Conservation (phyloP, 2,888 invertebrate species). For the Monoplex corrugatus region DNA sequence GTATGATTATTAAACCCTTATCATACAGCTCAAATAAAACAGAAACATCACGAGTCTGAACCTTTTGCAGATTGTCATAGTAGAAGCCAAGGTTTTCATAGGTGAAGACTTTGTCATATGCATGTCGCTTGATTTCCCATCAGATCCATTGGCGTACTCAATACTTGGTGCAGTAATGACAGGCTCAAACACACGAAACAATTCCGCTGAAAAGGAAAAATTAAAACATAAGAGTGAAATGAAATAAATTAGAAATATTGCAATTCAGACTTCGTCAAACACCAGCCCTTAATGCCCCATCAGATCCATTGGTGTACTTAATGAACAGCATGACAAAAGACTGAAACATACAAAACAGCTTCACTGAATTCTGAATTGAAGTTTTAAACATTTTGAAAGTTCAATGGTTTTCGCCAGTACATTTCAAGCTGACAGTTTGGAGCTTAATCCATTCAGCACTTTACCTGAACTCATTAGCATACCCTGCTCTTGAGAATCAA, state of each 20-base stretch:
- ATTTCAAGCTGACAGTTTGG: no score
- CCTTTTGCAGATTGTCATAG: conserved; percentile 67
- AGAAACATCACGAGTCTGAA: no score
- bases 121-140: conserved; percentile 71
- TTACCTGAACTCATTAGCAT: no score
- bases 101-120: conserved; percentile 70
- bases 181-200: conserved; percentile 75
- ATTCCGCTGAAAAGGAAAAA: conserved; percentile 64
- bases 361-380: conserved; percentile 72
- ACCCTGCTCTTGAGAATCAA: no score
- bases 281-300: conserved; percentile 71
- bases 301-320: conserved; percentile 76
- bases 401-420: no score
- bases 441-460: no score
- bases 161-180: conserved; percentile 71
- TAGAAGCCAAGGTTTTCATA: conserved; percentile 63
- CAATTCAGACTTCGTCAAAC: conserved; percentile 71
- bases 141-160: conserved; percentile 76
- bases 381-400: no score
- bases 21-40: no score
- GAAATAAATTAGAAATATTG: no score
- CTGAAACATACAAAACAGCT: conserved; percentile 73
- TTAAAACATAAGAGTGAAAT: conserved; percentile 54
- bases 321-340: conserved; percentile 74
- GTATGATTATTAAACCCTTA: no score